A percentile compares a stretch with the other conserved stretches of the same genome.
phyloP scores from a whole-genome alignment of 2,113 vertebrate genomes.

The Leptosomus discolor region DNA sequence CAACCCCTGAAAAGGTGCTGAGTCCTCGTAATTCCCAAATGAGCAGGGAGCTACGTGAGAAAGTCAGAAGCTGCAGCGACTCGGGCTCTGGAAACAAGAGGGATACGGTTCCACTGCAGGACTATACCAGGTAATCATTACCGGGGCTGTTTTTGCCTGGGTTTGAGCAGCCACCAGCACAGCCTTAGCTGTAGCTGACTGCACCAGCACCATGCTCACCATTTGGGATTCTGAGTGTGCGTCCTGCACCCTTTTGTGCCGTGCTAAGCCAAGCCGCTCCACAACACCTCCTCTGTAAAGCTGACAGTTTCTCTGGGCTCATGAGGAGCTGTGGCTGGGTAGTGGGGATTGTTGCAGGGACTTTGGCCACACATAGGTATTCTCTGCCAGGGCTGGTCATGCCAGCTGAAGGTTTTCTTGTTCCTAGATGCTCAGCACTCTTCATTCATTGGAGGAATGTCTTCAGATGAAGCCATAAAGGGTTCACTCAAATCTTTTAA shows the following conservation, averaged over 20 bases:
- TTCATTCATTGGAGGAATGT: background rate
- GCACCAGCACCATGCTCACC: fast-evolving
- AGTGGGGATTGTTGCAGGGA: background rate
- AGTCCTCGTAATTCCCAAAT: background rate
- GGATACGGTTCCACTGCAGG: background rate
- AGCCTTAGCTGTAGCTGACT: background rate
- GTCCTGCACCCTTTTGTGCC: background rate
- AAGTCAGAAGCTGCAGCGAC: background rate
- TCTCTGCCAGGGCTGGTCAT: background rate
- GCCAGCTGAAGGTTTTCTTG: background rate
- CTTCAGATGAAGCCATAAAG: background rate
- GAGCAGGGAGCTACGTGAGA: background rate
- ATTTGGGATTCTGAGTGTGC: background rate
- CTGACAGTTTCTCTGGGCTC: background rate
- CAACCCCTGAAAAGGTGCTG: background rate
- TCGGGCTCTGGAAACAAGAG: background rate
- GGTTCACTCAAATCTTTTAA: background rate
- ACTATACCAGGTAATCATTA: background rate
- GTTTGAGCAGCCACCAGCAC: background rate
- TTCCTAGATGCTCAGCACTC: fast-evolving
- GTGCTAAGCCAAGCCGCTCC: fast-evolving
- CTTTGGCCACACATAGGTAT: background rate
- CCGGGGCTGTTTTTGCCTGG: background rate
- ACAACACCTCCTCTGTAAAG: background rate
- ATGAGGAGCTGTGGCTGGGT: background rate